Evolutionary conservation across 2,797 vertebrate species (phyloP).

Genomic region (Acanthurus tractus): DNA sequence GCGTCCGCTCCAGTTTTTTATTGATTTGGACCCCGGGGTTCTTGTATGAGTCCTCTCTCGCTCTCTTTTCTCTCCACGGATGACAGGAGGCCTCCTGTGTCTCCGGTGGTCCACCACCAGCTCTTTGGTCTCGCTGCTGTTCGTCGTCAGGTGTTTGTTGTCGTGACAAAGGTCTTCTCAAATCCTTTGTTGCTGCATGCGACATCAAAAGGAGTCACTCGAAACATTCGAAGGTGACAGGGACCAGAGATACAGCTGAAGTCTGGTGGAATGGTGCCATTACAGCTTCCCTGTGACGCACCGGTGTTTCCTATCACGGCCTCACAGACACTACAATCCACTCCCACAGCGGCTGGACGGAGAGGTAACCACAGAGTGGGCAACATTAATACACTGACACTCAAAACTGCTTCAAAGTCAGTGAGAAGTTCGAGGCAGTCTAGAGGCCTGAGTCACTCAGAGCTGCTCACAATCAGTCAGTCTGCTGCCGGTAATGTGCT

Average conservation of each 20-base stretch:
- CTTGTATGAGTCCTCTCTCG: background rate
- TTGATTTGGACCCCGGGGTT: background rate
- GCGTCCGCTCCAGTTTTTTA: background rate
- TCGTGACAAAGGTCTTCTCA: no score
- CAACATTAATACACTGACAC: background rate
- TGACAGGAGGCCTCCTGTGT: background rate
- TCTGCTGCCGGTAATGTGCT: background rate
- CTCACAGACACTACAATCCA: background rate
- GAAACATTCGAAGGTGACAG: background rate
- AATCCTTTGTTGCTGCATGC: no score
- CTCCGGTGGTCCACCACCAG: background rate
- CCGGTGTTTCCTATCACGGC: background rate
- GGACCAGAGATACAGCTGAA: background rate
- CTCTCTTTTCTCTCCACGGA: background rate
- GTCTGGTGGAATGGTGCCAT: background rate
- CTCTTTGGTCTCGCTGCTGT: conserved; percentile 1
- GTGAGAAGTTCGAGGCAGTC: background rate
- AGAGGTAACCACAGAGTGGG: background rate
- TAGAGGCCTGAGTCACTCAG: conserved; percentile 1
- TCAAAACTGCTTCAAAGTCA: conserved; percentile 2
- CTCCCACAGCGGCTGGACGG: background rate
- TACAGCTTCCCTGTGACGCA: background rate
- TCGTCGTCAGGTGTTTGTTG: background rate
- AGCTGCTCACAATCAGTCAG: background rate
- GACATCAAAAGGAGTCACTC: no score